These are phyloP conservation scores for Diadumene lineata DNA, from an alignment of 92 coral and sea anemone genomes.

Conservation along the genomic window DNA sequence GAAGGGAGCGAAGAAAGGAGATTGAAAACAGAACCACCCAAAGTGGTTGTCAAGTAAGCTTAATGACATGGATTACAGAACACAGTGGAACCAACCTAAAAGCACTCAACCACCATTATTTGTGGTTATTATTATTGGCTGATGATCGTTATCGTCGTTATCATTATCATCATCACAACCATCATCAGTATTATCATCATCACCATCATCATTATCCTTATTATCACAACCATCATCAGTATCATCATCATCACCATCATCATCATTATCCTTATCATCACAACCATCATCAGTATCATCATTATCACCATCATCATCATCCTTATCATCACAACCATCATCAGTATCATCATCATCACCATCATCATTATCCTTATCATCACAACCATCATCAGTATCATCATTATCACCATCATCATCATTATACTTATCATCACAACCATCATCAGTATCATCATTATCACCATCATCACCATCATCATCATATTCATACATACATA, in stretches of 20 bases:
- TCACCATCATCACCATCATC: not conserved
- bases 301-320: not conserved
- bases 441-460: not conserved
- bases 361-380: no score
- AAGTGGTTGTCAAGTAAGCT: slow-evolving; percentile 89
- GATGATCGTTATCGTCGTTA: not conserved
- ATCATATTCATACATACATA: not conserved
- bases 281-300: not conserved
- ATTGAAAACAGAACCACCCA: slow-evolving; percentile 90
- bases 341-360: not conserved
- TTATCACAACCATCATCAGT: not conserved
- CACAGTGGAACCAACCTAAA: no score
- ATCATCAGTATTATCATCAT: not conserved
- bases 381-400: not conserved
- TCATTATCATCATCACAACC: not conserved
- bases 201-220: not conserved
- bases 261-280: not conserved
- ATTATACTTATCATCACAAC: not conserved
- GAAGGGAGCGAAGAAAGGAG: slow-evolving; percentile 85
- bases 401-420: not conserved
- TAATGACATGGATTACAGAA: not conserved
- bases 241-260: not conserved
- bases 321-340: not conserved
- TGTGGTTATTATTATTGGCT: not conserved
- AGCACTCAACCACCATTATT: not conserved